Percentiles rank a stretch among this genome's conserved stretches.
These are phyloP conservation scores for Synergus gifuensis DNA, from an alignment of 2,888 invertebrate genomes.

Conservation along the genomic window DNA sequence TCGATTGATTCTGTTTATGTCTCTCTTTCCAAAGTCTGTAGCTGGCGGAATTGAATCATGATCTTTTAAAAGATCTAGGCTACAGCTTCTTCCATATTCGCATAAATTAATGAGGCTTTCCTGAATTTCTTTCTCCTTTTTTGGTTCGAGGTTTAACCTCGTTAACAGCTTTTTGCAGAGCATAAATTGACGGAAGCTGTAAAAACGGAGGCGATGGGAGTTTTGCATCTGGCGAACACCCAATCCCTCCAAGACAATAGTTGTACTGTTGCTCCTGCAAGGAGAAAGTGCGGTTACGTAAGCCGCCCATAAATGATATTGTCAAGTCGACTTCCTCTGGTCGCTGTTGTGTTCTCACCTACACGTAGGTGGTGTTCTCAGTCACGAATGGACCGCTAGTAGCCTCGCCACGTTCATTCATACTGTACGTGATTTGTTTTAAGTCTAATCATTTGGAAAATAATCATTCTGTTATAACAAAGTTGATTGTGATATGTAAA, in stretches of 20 bases:
- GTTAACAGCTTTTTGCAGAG: conserved; percentile 9
- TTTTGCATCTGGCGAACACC: conserved; percentile 34
- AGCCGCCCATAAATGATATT: conserved; percentile 75
- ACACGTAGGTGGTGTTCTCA: conserved; percentile 58
- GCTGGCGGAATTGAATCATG: neutral
- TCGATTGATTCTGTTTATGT: neutral
- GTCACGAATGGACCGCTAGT: conserved; percentile 63
- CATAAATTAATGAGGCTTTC: neutral
- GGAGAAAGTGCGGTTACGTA: conserved; percentile 76
- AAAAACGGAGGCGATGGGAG: conserved; percentile 1
- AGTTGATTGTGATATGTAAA: neutral
- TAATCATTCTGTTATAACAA: neutral
- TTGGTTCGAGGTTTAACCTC: conserved; percentile 9
- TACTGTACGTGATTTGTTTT: conserved; percentile 48
- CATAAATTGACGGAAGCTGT: conserved; percentile 26
- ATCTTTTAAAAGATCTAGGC: neutral
- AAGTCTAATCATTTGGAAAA: neutral
- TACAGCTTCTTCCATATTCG: neutral
- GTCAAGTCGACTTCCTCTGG: conserved; percentile 61
- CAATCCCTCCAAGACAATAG: conserved; percentile 55
- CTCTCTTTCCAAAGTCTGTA: neutral
- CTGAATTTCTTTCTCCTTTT: neutral
- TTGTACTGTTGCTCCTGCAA: conserved; percentile 57
- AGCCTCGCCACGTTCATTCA: conserved; percentile 62
- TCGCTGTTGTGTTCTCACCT: conserved; percentile 51